These are phyloP conservation scores for Mus pahari DNA, from an alignment of 2,113 vertebrate genomes.

Conservation along the genomic window DNA sequence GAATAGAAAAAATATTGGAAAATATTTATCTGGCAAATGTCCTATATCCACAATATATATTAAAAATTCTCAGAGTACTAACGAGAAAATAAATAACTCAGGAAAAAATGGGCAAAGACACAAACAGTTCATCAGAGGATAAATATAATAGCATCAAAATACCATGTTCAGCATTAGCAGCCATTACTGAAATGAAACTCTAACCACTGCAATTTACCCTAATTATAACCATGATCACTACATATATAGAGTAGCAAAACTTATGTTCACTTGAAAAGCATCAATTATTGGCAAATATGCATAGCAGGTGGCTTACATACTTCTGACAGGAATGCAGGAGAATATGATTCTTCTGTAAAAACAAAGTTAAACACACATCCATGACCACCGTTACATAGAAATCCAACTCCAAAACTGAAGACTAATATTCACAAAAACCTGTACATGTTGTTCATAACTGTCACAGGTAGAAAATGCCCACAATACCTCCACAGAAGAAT, in stretches of 20 bases:
- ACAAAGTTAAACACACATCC: slow-evolving; percentile 31
- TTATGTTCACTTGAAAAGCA: background rate
- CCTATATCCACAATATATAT: background rate
- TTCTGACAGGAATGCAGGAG: background rate
- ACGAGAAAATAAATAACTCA: background rate
- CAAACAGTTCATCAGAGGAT: background rate
- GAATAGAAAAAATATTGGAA: slow-evolving; percentile 20
- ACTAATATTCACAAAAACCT: background rate
- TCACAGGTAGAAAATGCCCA: background rate
- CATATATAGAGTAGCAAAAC: background rate
- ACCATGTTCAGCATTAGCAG: background rate
- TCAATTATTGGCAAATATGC: background rate
- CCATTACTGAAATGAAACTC: slow-evolving; percentile 30
- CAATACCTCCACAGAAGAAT: background rate
- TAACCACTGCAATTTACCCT: background rate
- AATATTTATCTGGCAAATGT: background rate
- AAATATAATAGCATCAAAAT: slow-evolving; percentile 1
- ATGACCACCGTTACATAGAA: background rate
- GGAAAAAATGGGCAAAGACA: slow-evolving; percentile 22
- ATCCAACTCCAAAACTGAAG: slow-evolving; percentile 17
- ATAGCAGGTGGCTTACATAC: background rate
- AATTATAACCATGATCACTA: background rate
- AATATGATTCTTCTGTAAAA: background rate
- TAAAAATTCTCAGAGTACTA: background rate
- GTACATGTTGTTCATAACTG: background rate